Percentiles rank a stretch among this genome's conserved stretches.
phyloP scores from a whole-genome alignment of 2,888 invertebrate species.

The Liodrosophila aerea region DNA sequence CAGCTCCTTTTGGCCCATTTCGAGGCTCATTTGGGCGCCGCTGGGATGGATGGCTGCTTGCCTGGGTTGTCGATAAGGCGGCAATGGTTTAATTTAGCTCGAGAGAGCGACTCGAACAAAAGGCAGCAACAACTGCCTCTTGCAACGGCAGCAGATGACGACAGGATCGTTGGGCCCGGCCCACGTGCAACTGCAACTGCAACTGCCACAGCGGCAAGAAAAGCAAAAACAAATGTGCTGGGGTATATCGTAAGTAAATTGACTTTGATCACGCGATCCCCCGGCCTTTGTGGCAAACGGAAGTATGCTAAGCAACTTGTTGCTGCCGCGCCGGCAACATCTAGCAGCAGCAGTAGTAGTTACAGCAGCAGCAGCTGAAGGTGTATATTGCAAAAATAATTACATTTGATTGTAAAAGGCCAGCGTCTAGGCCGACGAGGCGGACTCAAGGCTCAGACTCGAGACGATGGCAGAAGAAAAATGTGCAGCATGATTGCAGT shows the following conservation, averaged over 20 bases:
- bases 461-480: conserved; percentile 61
- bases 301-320: conserved; percentile 80
- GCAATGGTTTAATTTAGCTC: conserved; percentile 79
- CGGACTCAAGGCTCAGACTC: conserved; percentile 5
- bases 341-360: conserved; percentile 22
- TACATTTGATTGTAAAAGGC: conserved; percentile 80
- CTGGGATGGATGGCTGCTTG: conserved; percentile 10
- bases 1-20: conserved; percentile 66
- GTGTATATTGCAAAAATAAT: conserved; percentile 78
- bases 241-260: conserved; percentile 81
- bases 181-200: conserved; percentile 66
- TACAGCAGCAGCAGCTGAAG: conserved; percentile 63
- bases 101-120: conserved; percentile 46
- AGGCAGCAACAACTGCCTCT: conserved; percentile 24
- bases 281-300: conserved; percentile 77
- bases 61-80: conserved; percentile 60
- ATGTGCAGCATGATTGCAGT: conserved; percentile 81
- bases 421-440: conserved; percentile 56
- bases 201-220: conserved; percentile 28
- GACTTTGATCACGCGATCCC: conserved; percentile 82
- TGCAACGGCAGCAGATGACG: conserved; percentile 70
- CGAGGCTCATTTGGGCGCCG: conserved; percentile 57
- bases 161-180: conserved; percentile 74
- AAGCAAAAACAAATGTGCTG: conserved; percentile 76
- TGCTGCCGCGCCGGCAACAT: conserved; percentile 67